These are phyloP conservation scores for Phoenoteleia sp. DNA, from an alignment of 2,888 invertebrate genomes.

Conservation along the genomic window DNA sequence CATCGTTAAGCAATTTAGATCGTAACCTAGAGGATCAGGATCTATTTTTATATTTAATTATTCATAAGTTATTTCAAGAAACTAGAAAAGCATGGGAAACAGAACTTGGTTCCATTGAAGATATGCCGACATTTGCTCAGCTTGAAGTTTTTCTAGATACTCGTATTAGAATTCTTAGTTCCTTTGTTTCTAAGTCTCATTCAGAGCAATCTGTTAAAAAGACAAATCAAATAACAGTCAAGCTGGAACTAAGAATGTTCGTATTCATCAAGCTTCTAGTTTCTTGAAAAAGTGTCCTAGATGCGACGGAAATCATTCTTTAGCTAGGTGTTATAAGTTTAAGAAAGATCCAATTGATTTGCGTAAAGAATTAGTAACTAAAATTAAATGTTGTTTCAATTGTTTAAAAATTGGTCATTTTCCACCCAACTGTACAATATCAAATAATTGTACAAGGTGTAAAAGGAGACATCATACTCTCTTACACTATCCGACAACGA, in stretches of 20 bases:
- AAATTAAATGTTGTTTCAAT: no score
- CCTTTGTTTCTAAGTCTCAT: neutral
- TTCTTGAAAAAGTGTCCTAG: neutral
- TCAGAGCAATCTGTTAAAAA: neutral
- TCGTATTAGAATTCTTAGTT: neutral
- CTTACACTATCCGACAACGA: neutral
- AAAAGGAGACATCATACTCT: neutral
- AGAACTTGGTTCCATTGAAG: no score
- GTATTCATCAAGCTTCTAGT: neutral
- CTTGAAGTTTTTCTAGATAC: neutral
- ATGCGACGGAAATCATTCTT: no score
- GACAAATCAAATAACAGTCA: neutral
- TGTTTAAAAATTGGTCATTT: no score
- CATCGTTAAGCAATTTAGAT: neutral
- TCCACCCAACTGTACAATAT: neutral
- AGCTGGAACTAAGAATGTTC: neutral
- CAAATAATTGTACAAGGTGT: neutral
- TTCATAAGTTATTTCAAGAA: neutral
- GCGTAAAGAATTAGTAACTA: no score
- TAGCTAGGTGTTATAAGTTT: no score
- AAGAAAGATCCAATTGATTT: no score
- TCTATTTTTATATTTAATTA: neutral
- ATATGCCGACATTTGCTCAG: neutral
- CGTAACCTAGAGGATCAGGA: neutral
- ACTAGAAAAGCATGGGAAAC: neutral